Conservation (phyloP, 2,797 vertebrate species). For the Sylvia borin region DNA sequence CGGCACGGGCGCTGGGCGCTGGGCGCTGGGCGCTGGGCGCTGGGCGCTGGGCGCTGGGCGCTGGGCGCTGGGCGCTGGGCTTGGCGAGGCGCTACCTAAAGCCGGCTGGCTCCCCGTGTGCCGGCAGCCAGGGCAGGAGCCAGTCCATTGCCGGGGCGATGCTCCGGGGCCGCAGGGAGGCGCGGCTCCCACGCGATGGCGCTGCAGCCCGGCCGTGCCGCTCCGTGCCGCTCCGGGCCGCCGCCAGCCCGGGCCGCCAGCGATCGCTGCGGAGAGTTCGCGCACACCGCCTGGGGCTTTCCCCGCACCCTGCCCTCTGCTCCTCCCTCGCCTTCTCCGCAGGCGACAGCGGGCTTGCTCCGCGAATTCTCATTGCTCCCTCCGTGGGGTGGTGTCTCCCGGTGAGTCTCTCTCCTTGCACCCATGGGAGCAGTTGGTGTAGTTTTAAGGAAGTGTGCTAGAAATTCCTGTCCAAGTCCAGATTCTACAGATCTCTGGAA, state of each 20-base stretch:
- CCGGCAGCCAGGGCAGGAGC: too few species aligned
- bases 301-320: accelerated
- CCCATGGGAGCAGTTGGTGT: accelerated
- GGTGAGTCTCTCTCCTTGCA: not conserved
- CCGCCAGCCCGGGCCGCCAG: not conserved
- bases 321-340: not conserved
- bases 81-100: not conserved
- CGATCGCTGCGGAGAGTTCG: accelerated
- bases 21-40: too few species aligned
- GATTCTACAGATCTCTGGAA: not conserved
- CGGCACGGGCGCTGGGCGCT: too few species aligned
- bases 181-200: slow-evolving; percentile 66
- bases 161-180: not conserved
- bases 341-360: accelerated
- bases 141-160: accelerated
- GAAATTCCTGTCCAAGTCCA: accelerated
- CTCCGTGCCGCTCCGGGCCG: too few species aligned
- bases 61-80: too few species aligned
- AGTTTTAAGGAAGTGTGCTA: not conserved
- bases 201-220: slow-evolving; percentile 32
- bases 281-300: accelerated
- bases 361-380: accelerated
- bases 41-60: too few species aligned
- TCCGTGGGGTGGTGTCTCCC: accelerated
- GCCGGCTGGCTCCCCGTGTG: accelerated